A percentile compares a stretch with the other conserved stretches of the same genome.
Evolutionary conservation across 1,140 invertebrate genomes (phyloP).

Genomic region (Dryas iulia): DNA sequence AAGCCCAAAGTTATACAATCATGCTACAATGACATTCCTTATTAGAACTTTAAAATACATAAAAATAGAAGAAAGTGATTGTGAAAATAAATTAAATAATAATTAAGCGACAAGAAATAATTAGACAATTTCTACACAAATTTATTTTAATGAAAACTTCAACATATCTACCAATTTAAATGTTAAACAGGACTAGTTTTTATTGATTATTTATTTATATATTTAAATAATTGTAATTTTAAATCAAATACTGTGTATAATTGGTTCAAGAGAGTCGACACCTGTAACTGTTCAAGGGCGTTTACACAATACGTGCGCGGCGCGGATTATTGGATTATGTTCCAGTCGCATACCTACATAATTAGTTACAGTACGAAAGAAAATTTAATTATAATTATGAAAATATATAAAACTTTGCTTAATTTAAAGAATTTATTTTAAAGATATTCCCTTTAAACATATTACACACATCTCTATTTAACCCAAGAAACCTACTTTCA

Average conservation of each 20-base stretch:
- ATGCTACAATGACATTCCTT: background rate
- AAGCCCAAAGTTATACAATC: no score
- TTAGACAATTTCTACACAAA: background rate
- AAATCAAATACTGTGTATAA: conserved; percentile 23
- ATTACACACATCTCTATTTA: no score
- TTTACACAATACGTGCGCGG: conserved; percentile 18
- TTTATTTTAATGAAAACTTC: background rate
- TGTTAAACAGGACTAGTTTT: background rate
- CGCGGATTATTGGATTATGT: conserved; percentile 28
- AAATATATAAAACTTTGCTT: background rate
- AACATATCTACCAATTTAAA: background rate
- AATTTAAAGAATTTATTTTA: background rate
- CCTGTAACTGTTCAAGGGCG: conserved; percentile 27
- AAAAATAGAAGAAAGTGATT: background rate
- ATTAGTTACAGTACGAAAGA: background rate
- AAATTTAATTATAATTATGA: conserved; percentile 17
- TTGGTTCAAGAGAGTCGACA: conserved; percentile 7
- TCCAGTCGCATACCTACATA: conserved; percentile 10
- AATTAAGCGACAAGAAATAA: background rate
- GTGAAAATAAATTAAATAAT: background rate
- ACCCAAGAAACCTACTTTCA: conserved; percentile 24
- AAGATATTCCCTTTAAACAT: background rate
- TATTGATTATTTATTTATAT: background rate
- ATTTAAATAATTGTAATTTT: conserved; percentile 15
- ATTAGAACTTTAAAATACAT: no score